These are phyloP conservation scores for Leptothorax acervorum DNA, from an alignment of 2,888 invertebrate genomes.

Conservation along the genomic window DNA sequence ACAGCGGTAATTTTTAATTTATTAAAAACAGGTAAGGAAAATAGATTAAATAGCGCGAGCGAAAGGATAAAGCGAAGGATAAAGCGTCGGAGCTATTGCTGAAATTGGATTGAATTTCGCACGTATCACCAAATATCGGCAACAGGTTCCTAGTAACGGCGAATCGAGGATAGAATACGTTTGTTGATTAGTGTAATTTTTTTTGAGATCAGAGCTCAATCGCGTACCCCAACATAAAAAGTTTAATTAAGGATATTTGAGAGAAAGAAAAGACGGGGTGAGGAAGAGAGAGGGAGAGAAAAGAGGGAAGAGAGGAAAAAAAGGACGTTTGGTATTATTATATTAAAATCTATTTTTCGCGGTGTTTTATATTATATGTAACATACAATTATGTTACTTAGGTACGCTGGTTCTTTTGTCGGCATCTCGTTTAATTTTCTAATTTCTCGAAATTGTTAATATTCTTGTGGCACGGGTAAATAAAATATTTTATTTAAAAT, in stretches of 20 bases:
- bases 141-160: conserved; percentile 25
- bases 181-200: conserved; percentile 38
- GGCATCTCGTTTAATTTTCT: not conserved
- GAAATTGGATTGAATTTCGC: conserved; percentile 37
- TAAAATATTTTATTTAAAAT: not conserved
- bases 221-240: not conserved
- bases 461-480: not conserved
- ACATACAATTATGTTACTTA: not conserved
- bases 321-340: not conserved
- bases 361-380: no score
- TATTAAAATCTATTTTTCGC: no score
- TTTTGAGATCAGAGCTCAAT: conserved; percentile 21
- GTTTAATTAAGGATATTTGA: conserved; percentile 28
- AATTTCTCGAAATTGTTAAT: not conserved
- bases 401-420: not conserved
- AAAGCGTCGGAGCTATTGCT: conserved; percentile 9
- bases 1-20: conserved; percentile 10
- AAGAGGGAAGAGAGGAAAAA: not conserved
- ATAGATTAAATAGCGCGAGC: conserved; percentile 18
- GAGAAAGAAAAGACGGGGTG: no score
- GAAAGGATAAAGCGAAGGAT: not conserved
- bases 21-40: conserved; percentile 35
- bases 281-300: no score
- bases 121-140: conserved; percentile 33
- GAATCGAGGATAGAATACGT: conserved; percentile 17